These are phyloP conservation scores for Oreochromis grahami DNA, from an alignment of 2,797 vertebrate genomes.

Conservation along the genomic window DNA sequence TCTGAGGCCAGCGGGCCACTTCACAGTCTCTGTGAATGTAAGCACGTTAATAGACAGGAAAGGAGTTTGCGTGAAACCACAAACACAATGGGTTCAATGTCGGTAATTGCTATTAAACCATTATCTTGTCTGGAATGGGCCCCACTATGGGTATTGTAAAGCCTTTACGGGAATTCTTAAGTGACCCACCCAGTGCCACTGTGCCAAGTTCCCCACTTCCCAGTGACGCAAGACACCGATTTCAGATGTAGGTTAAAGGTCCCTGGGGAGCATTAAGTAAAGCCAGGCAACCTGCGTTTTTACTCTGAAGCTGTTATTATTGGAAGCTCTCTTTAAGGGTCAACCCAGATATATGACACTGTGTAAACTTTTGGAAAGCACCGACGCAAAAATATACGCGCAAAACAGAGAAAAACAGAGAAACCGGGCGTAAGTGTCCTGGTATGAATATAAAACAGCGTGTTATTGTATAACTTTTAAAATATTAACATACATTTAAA, in stretches of 20 bases:
- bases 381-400: neutral
- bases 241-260: neutral
- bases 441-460: neutral
- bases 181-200: neutral
- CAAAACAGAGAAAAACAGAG: too few relatives aligned
- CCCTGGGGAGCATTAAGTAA: constrained; percentile 23
- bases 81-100: constrained; percentile 51
- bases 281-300: neutral
- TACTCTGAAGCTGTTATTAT: neutral
- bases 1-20: constrained; percentile 5
- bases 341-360: neutral
- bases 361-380: neutral
- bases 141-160: neutral
- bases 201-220: constrained; percentile 37
- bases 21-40: neutral
- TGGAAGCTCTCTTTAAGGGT: neutral
- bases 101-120: constrained; percentile 18
- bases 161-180: constrained; percentile 5
- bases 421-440: neutral
- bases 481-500: neutral
- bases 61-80: constrained; percentile 1
- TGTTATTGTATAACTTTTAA: neutral
- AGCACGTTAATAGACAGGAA: constrained; percentile 54
- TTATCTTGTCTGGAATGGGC: neutral
- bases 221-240: constrained; percentile 51